These are phyloP conservation scores for Amphiura filiformis DNA, from an alignment of 35 echinoderm and acorn worm genomes.

Conservation along the genomic window DNA sequence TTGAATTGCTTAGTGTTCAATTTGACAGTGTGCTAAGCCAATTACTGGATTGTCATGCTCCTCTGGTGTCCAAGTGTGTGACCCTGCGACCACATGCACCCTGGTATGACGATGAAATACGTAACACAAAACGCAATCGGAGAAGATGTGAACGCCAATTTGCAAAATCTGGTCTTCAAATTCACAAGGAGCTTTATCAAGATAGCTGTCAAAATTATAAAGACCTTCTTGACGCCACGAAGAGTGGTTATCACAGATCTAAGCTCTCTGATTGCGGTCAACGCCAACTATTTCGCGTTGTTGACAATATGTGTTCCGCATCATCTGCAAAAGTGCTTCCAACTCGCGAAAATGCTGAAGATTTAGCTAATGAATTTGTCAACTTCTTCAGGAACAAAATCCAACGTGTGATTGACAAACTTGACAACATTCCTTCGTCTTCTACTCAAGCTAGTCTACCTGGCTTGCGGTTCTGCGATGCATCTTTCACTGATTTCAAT, in stretches of 20 bases:
- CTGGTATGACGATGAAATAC: not conserved
- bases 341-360: not conserved
- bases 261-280: not conserved
- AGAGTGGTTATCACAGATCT: not conserved
- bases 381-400: too few relatives aligned
- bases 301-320: not conserved
- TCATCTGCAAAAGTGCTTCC: not conserved
- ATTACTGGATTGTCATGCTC: not conserved
- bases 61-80: not conserved
- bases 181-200: not conserved
- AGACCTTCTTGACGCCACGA: too few relatives aligned
- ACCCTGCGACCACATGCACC: not conserved
- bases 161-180: not conserved
- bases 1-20: not conserved
- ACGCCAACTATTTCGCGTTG: not conserved
- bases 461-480: not conserved
- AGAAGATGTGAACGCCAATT: not conserved
- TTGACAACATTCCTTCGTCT: constrained; percentile 13
- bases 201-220: not conserved
- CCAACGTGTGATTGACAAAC: too few relatives aligned
- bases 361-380: not conserved
- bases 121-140: not conserved
- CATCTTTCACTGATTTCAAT: not conserved
- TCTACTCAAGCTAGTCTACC: not conserved
- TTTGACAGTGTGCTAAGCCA: not conserved